Percentiles rank a stretch among this genome's conserved stretches.
phyloP scores from a whole-genome alignment of 2,113 vertebrate genomes.

The Python bivittatus region DNA sequence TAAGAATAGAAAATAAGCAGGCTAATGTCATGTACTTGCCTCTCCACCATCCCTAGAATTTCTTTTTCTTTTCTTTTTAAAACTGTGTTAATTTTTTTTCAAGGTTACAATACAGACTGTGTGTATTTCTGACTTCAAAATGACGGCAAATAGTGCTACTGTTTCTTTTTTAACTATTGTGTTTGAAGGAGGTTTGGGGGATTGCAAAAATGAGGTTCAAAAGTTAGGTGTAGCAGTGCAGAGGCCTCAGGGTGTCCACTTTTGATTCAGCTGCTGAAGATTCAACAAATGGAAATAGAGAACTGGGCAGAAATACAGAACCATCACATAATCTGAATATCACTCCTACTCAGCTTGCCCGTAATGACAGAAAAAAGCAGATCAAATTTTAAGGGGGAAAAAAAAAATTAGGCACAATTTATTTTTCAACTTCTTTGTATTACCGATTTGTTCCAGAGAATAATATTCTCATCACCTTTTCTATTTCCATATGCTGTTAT shows the following conservation, averaged over 20 bases:
- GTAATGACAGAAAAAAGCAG: neutral
- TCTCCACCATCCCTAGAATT: neutral
- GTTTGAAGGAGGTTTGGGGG: neutral
- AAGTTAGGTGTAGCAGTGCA: neutral
- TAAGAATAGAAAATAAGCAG: neutral
- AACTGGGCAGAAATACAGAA: neutral
- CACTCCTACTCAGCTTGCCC: neutral
- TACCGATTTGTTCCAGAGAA: slow-evolving; percentile 36
- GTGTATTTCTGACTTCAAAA: neutral
- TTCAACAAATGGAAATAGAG: neutral
- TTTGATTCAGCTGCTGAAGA: neutral
- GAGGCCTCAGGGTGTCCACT: neutral
- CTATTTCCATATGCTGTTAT: neutral
- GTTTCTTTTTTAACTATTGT: neutral
- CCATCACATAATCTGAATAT: neutral
- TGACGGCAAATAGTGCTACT: neutral
- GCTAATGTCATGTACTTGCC: neutral
- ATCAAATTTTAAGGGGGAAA: neutral
- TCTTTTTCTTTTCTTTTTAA: neutral
- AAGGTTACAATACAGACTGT: neutral
- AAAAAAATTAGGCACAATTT: neutral
- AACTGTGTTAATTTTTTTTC: neutral
- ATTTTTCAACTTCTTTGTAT: neutral
- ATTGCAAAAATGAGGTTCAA: neutral
- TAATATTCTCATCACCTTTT: slow-evolving; percentile 29